Base-by-base conservation (phyloP, 2,113 vertebrate species). In the Aspidoscelis tigris region DNA sequence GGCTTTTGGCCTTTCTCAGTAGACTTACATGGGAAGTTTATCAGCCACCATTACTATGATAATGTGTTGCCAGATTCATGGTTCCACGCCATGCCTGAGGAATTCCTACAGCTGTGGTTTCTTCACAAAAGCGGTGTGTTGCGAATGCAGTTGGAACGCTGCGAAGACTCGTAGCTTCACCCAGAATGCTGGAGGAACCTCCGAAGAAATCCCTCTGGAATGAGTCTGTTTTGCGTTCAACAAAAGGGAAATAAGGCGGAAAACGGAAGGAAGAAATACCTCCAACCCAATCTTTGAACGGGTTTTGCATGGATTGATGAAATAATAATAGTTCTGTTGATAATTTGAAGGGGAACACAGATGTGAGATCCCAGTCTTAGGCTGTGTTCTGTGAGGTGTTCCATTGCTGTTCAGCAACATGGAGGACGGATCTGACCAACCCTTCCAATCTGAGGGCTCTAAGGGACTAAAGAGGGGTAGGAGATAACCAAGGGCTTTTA, bases 1-100 rank as follows among this genome's bases (percentile, higher is more conserved):
- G 99, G 99, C 66, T 99, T 99, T 94, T 99, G 99, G 99, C 98
- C 99, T 0, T 99, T 99, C 92, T 96, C 98, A 0, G 90, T 97
- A 65, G 97, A 96, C 90, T 95, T 98, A 91, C 95, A 92, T 0
- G 95, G 97, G 80, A 94, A 88, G 61, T 97, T 97, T 21, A 96
- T 99, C 92, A 98, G 98, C 92, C 99, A 99, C 77, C 99, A 99
- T 66, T 99, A 99, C 94, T 99, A 99, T 12, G 98, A 99, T 91
- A 98, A 99, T 24, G 96, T 98, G 74, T 93, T 98, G 92, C 99
- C 98, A 0, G 96, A 96, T 80, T 97, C 97, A 0, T 97, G 97
- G 64, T 98, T 98, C 95, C 99, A 99, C 1, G 97, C 98, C 88
- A 99, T 99, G 99, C 98, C 98, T 0, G 98, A 99, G 93, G 99